These are phyloP conservation scores for Mesoclemmys tuberculata DNA, from an alignment of 2,113 vertebrate species.

Conservation along the genomic window DNA sequence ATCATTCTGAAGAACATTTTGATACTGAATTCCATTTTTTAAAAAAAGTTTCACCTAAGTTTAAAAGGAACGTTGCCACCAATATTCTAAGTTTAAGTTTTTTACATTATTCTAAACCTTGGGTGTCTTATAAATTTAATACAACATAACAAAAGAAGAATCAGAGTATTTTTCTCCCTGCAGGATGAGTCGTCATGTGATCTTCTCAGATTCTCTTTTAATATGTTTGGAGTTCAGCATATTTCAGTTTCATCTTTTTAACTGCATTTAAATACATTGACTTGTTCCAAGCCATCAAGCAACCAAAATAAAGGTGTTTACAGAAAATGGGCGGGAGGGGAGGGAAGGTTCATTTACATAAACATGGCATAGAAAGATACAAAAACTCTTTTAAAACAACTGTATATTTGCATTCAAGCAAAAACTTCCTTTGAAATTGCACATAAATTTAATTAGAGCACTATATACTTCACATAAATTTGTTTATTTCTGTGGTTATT, in stretches of 20 bases:
- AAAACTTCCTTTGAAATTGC: constrained; percentile 21
- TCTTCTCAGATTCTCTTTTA: background rate
- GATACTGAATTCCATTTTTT: background rate
- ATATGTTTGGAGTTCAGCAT: background rate
- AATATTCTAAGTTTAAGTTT: background rate
- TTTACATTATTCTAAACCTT: background rate
- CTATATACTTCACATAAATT: constrained; percentile 23
- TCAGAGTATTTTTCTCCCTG: background rate
- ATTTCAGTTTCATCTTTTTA: constrained; percentile 17
- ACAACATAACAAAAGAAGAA: background rate
- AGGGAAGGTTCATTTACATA: constrained; percentile 1
- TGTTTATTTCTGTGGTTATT: constrained; percentile 45
- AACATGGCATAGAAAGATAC: constrained; percentile 7
- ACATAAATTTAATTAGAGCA: constrained; percentile 49
- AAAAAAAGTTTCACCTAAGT: background rate
- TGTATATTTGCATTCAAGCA: constrained; percentile 40
- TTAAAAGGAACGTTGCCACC: background rate
- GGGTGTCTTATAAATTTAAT: background rate
- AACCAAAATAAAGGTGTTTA: constrained; percentile 36
- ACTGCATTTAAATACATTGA: constrained; percentile 32
- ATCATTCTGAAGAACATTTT: background rate
- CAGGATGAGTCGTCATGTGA: background rate
- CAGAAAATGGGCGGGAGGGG: background rate
- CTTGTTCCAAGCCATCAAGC: constrained; percentile 33
- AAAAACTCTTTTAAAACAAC: background rate